Conservation (phyloP, 2,888 invertebrate species). For the Tetropium fuscum region DNA sequence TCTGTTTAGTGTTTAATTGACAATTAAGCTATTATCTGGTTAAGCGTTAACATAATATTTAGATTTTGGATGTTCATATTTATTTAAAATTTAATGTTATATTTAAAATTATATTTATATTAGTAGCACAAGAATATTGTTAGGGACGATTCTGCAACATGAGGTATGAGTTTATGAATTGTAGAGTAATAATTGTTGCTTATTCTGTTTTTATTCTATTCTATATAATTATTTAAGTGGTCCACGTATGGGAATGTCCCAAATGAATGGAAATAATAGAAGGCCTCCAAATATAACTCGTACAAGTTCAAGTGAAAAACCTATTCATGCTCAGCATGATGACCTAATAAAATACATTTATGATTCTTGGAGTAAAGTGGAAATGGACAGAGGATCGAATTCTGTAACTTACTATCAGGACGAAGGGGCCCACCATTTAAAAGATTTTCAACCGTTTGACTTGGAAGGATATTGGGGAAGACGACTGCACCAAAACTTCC, state of each 20-base stretch:
- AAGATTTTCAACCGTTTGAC: constrained; percentile 83
- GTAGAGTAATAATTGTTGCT: constrained; percentile 6
- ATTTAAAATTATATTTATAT: too few species aligned
- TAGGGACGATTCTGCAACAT: too few species aligned
- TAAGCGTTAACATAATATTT: too few species aligned
- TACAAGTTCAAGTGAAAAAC: constrained; percentile 46
- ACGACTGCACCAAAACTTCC: constrained; percentile 76
- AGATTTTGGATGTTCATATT: too few species aligned
- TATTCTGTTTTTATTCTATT: too few species aligned
- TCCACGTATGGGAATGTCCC: constrained; percentile 62
- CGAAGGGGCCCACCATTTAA: constrained; percentile 68
- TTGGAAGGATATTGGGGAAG: constrained; percentile 83
- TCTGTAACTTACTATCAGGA: constrained; percentile 77
- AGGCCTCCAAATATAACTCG: constrained; percentile 56
- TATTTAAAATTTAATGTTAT: too few species aligned
- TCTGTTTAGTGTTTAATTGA: too few species aligned
- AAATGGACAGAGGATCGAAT: constrained; percentile 53
- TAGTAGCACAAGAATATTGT: too few species aligned
- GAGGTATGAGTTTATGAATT: constrained; percentile 11
- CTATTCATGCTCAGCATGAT: constrained; percentile 72
- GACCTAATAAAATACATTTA: constrained; percentile 84
- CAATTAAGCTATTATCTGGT: too few species aligned
- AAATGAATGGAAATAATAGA: constrained; percentile 59
- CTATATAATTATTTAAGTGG: constrained; percentile 53
- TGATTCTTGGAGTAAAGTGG: constrained; percentile 76